These are phyloP conservation scores for Isichthys henryi DNA, from an alignment of 2,113 vertebrate genomes.

Conservation along the genomic window DNA sequence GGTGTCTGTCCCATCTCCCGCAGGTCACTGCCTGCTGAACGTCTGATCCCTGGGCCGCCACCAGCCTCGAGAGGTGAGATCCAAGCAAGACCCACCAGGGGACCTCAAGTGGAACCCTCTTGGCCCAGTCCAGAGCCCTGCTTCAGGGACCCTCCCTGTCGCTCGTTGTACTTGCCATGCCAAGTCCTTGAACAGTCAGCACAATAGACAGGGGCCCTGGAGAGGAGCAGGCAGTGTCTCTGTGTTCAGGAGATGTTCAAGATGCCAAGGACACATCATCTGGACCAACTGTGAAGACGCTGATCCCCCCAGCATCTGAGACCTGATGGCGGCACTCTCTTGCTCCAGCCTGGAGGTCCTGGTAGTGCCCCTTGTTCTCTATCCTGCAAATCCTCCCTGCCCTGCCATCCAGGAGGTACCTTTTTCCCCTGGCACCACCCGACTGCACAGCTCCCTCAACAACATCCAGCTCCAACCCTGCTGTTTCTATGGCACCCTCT, in stretches of 20 bases:
- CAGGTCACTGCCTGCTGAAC: too few relatives aligned
- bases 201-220: too few relatives aligned
- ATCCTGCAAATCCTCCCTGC: neutral
- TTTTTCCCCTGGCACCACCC: neutral
- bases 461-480: neutral
- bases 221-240: neutral
- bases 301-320: neutral
- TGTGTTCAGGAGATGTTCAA: neutral
- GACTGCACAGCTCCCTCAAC: neutral
- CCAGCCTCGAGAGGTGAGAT: too few relatives aligned
- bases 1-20: too few relatives aligned
- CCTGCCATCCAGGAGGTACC: neutral
- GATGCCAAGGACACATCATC: neutral
- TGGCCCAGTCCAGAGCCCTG: too few relatives aligned
- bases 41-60: too few relatives aligned
- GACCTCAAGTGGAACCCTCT: too few relatives aligned
- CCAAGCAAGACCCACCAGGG: too few relatives aligned
- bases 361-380: neutral
- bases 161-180: too few relatives aligned
- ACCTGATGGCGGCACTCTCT: neutral
- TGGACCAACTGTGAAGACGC: neutral
- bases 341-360: neutral
- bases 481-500: neutral
- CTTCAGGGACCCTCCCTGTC: too few relatives aligned
- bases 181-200: neutral